phyloP scores from a whole-genome alignment of 2,113 vertebrate genomes.

The Rhynchopsitta pachyrhyncha region DNA sequence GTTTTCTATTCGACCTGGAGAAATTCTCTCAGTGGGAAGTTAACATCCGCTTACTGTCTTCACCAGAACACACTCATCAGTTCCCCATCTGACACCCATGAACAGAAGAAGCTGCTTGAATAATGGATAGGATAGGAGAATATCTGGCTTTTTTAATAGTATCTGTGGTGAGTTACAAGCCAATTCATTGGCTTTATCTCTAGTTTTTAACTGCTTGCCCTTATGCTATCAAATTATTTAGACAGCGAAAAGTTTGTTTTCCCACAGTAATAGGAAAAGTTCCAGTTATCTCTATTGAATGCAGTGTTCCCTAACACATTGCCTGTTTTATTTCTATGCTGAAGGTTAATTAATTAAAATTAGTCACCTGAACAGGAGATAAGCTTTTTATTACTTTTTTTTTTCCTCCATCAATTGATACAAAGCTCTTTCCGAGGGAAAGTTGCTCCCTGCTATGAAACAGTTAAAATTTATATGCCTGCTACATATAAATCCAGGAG shows the following conservation, averaged over 20 bases:
- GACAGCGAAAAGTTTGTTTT: constrained; percentile 66
- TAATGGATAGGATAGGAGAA: constrained; percentile 84
- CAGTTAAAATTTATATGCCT: constrained; percentile 83
- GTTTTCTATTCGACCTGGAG: constrained; percentile 99
- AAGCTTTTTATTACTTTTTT: not conserved
- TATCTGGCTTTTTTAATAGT: constrained; percentile 82
- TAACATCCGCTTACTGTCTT: constrained; percentile 99
- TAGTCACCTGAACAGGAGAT: constrained; percentile 58
- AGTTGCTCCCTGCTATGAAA: constrained; percentile 59
- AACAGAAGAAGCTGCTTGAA: constrained; percentile 86
- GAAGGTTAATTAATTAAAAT: constrained; percentile 68
- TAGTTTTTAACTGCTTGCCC: constrained; percentile 84
- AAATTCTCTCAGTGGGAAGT: constrained; percentile 99
- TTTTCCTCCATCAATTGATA: not conserved
- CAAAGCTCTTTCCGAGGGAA: not conserved
- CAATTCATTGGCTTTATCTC: constrained; percentile 84
- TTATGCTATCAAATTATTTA: constrained; percentile 79
- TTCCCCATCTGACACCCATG: constrained; percentile 88
- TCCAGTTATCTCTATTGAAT: constrained; percentile 48
- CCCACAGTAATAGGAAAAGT: constrained; percentile 59
- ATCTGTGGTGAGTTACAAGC: constrained; percentile 82
- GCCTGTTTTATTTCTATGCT: constrained; percentile 18
- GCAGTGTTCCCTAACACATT: not conserved
- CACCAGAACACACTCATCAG: constrained; percentile 88
- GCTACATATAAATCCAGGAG: constrained; percentile 81